A percentile compares a stretch with the other conserved stretches of the same genome.
Conservation (phyloP, 2,888 invertebrate species). For the Xestia sexstrigata region DNA sequence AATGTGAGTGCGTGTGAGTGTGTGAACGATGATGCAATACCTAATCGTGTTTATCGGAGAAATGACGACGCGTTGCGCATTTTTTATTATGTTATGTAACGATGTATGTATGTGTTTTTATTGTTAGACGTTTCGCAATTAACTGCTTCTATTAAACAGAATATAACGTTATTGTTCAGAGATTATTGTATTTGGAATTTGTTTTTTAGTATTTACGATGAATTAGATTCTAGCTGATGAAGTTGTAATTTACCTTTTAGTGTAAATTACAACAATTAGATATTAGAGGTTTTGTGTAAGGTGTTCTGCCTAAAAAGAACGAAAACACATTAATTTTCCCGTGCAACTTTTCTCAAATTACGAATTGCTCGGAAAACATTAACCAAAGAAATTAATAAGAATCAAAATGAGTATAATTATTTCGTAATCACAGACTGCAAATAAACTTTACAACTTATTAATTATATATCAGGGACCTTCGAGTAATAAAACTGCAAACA, state of each 20-base stretch:
- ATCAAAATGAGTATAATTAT: constrained; percentile 26
- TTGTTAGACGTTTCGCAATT: constrained; percentile 57
- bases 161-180: constrained; percentile 23
- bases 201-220: constrained; percentile 28
- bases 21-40: constrained; percentile 82
- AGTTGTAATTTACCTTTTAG: not conserved
- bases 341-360: not conserved
- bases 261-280: not conserved
- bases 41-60: constrained; percentile 86
- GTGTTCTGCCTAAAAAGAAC: not conserved
- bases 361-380: not conserved
- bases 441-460: constrained; percentile 48
- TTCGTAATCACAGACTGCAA: constrained; percentile 21
- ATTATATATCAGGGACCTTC: constrained; percentile 47
- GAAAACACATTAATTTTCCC: not conserved
- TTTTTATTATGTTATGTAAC: constrained; percentile 80
- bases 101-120: constrained; percentile 55
- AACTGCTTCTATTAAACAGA: constrained; percentile 26
- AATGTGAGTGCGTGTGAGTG: constrained; percentile 59
- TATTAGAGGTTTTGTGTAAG: not conserved
- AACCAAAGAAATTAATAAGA: not conserved
- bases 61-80: constrained; percentile 82
- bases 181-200: constrained; percentile 14
- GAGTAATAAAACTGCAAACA: constrained; percentile 54
- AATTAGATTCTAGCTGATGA: constrained; percentile 8